Evolutionary conservation across 2,797 vertebrate genomes (phyloP), one percentile per base, ranked within the genome.

Genomic region (Miichthys miiuy): DNA sequence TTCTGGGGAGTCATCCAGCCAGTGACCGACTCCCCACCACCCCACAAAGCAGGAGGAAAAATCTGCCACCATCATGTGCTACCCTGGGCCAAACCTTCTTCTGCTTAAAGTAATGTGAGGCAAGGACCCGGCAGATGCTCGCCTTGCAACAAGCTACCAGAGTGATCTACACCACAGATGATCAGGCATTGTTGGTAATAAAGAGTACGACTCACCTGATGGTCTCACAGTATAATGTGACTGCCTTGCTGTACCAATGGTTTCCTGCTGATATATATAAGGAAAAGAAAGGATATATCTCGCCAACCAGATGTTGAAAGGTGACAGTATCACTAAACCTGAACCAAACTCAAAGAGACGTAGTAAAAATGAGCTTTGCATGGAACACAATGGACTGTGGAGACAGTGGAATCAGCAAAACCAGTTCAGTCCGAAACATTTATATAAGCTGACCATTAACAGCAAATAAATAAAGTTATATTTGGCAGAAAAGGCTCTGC

Each of bases 1-100:
- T 87, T 69, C 78, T 60, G 51, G 80, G 84, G 91, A 88, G 61
- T 72, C 70, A 52, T 86, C 68, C 65, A 79, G 66, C 57, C 62
- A 68, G 84, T 77, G 79, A 75, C 80, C 30, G 64, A 74, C 75
- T 77, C 74, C 57, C 75, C 64, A 42, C 62, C 8, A 62, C 57
- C 57, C 64, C 57, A 68, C 58, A 23, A 77, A 87, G 78, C 70
- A 56, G 72, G 51, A 69, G 65, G 64, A 58, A 70, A 86, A 83
- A 76, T 79, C 66, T 88, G 80, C 66, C 65, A 72, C 79, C 50
- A 20, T 58, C 51, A 61, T 79, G 65, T 77, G 71, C 57, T 75
- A 57, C 30, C 67, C 46, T 30, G 41, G 3, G 16, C 57, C 20
- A 74, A 68, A 79, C 38, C 27, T 44, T 71, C 71, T 27, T 71